Evolutionary conservation across 1,140 invertebrate genomes (phyloP).

Genomic region (Leptopilina clavipes): DNA sequence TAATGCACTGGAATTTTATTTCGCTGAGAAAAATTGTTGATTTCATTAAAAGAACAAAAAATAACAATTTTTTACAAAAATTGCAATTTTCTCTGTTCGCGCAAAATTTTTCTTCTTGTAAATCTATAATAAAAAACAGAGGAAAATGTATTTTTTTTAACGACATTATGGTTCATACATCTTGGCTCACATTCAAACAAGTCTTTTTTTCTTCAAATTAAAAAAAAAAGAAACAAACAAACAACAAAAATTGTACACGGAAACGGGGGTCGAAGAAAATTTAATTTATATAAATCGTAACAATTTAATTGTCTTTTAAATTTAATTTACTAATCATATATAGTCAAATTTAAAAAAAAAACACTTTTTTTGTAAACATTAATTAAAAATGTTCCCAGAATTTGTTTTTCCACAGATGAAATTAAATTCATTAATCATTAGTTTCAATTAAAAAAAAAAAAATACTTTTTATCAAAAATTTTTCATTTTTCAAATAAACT

Average conservation of each 20-base stretch:
- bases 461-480: background rate
- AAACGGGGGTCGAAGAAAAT: constrained; percentile 2
- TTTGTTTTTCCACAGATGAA: too few species aligned
- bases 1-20: constrained; percentile 31
- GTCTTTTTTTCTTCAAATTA: background rate
- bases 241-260: constrained; percentile 4
- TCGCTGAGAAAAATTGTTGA: background rate
- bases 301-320: too few species aligned
- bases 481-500: background rate
- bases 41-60: too few species aligned
- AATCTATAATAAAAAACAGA: constrained; percentile 22
- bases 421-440: too few species aligned
- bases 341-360: too few species aligned
- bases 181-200: constrained; percentile 8
- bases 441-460: too few species aligned
- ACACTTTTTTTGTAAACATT: too few species aligned
- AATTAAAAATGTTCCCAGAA: too few species aligned
- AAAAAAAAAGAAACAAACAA: constrained; percentile 11
- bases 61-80: constrained; percentile 40
- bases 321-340: too few species aligned
- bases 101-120: constrained; percentile 51
- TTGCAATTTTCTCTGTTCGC: constrained; percentile 36
- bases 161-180: constrained; percentile 4
- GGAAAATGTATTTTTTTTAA: constrained; percentile 22
- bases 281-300: too few species aligned